Base-by-base conservation (phyloP, 2,797 vertebrate species). In the Arrhamphus sclerolepis region DNA sequence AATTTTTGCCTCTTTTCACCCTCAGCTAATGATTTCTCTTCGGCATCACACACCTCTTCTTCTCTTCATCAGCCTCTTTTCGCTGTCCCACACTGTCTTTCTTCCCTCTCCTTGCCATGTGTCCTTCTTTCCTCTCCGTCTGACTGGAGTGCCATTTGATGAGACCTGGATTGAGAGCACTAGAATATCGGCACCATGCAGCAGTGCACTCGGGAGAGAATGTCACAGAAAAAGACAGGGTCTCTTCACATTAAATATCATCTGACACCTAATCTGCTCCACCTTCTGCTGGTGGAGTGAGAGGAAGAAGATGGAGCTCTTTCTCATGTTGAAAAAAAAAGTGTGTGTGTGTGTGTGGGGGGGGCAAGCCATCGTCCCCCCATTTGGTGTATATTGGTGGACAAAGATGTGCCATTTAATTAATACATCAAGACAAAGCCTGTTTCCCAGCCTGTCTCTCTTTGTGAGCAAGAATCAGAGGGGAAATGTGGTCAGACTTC, bases 211-310 rank as follows among this genome's bases (percentile, higher is more conserved):
- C 82, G 51, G 78, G 87, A 87, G 86, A 81, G 75, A 79, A 43
- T 84, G 83, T 89, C 84, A 81, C 77, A 76, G 80, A 70, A 69
- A 56, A 68, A 87, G 87, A 88, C 86, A 71, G 78, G 81, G 78
- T 80, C 76, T 69, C 77, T 82, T 89, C 85, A 87, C 83, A 82
- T 87, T 85, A 89, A 88, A 91, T 89, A 91, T 87, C 84, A 87
- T 87, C 86, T 78, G 88, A 90, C 87, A 89, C 84, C 83, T 89
- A 87, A 89, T 89, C 85, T 83, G 72, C 87, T 20, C 71, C 80
- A 85, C 88, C 88, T 90, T 89, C 89, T 89, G 84, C 65, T 17
- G 11, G 74, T 0, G 66, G n/a, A 43, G 67, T 70, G 77, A 77
- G 76, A 75, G 65, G 76, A 67, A 71, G 75, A 76, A 68, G 81